These are phyloP conservation scores for Ianthella basta DNA, from an alignment of 37 sponge, comb jelly and placozoan genomes.

Conservation along the genomic window DNA sequence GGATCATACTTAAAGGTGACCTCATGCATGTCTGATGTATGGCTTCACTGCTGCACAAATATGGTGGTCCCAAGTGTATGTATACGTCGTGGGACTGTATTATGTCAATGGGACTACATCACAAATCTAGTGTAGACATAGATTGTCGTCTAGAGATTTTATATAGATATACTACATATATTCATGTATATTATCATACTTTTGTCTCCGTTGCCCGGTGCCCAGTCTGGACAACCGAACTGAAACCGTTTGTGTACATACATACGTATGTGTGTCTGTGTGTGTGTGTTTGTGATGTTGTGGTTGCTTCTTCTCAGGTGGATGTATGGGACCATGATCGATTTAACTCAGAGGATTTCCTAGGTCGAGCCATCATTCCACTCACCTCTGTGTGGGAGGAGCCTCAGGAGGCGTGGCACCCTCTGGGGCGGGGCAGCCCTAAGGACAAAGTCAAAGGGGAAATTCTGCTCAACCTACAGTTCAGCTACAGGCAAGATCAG, in stretches of 20 bases:
- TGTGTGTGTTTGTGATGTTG: too few species aligned
- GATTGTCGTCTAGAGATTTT: too few species aligned
- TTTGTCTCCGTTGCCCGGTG: too few species aligned
- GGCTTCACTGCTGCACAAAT: background rate
- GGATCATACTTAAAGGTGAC: conserved; percentile 22
- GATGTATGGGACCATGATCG: conserved; percentile 88
- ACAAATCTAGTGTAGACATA: too few species aligned
- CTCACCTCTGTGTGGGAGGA: conserved; percentile 39
- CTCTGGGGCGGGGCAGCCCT: conserved; percentile 27
- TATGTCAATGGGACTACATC: too few species aligned
- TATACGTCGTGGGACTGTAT: too few species aligned
- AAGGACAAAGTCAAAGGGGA: conserved; percentile 50
- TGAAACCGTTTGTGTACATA: background rate
- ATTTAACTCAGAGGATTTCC: conserved; percentile 74
- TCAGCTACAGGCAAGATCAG: conserved; percentile 17
- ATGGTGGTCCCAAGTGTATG: background rate
- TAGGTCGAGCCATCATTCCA: conserved; percentile 78
- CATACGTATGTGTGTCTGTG: too few species aligned
- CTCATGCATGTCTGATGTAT: background rate
- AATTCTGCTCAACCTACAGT: conserved; percentile 15
- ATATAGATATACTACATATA: too few species aligned
- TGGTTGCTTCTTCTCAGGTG: conserved; percentile 17
- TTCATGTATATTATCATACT: too few species aligned
- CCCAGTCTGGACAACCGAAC: too few species aligned
- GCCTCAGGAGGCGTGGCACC: conserved; percentile 40